Conservation (phyloP, 2,113 vertebrate species). For the Periophthalmodon schlosseri region DNA sequence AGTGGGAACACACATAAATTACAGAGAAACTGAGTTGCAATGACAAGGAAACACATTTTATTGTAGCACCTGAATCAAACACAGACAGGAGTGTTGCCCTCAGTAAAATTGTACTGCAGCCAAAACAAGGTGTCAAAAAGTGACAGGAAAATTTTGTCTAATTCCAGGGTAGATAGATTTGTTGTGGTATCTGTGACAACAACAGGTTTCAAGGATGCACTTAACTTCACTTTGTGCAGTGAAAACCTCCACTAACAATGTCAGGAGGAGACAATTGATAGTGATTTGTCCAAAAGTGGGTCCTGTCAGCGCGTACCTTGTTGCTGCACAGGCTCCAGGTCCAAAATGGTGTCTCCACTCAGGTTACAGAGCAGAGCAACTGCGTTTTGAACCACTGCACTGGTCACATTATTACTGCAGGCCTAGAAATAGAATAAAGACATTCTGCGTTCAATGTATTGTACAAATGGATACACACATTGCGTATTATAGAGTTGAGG, state of each 20-base stretch:
- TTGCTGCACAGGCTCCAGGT: conserved; percentile 50
- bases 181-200: conserved; percentile 13
- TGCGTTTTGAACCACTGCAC: conserved; percentile 55
- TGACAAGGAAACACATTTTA: neutral
- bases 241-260: neutral
- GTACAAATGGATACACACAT: neutral
- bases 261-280: neutral
- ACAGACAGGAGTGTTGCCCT: conserved; percentile 17
- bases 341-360: conserved; percentile 36
- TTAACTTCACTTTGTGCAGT: conserved; percentile 12
- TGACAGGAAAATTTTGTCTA: conserved; percentile 26
- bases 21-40: neutral
- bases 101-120: conserved; percentile 21
- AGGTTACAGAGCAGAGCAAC: conserved; percentile 63
- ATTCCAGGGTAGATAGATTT: conserved; percentile 23
- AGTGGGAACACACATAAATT: neutral
- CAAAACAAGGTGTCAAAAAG: conserved; percentile 28
- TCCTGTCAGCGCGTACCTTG: conserved; percentile 42
- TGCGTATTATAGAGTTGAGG: no score
- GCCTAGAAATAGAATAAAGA: conserved; percentile 32
- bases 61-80: neutral
- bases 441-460: neutral
- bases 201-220: conserved; percentile 8
- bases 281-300: neutral
- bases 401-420: conserved; percentile 29